Base-by-base conservation (phyloP, 2,113 vertebrate genomes). In the Sinocyclocheilus anshuiensis region DNA sequence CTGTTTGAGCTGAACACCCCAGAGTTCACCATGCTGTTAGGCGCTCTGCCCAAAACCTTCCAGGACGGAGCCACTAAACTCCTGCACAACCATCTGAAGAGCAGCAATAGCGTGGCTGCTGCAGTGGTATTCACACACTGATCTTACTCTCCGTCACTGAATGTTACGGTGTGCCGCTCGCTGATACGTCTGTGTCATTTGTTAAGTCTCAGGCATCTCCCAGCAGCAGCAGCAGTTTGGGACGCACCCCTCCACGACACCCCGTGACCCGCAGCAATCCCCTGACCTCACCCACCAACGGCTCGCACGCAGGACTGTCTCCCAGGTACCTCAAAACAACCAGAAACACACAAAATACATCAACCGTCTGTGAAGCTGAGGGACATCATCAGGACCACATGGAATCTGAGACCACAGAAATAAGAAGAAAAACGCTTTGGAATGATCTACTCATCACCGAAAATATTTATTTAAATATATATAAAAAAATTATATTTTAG, bases 41-140 rank as follows among this genome's bases (percentile, higher is more conserved):
- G 96, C 83, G 97, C 97, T 90, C 94, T 98, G 93, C 97, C 97
- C 93, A 99, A 99, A 96, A 98, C 97, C 86, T 98, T 99, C 93
- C 97, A 99, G 93, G 97, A 98, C 88, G 97, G 97, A 87, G 97
- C 97, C 92, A 99, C 97, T 90, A 98, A 97, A 87, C 96, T 99
- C 86, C 96, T 99, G 84, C 97, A 99, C 92, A 97, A 94, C 91
- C 97, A 99, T 90, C 96, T 99, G 88, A 96, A 96, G 90, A 97
- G 96, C 83, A 95, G 94, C 90, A 95, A 95, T 92, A 95, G 94
- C 86, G 93, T 94, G 86, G 93, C 95, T 33, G 29, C 29, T 92
- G 95, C 95, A 94, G 96, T 95, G 95, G 93, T 93, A 92, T 59
- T 33, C 29, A 12, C 9, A 10, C 50, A 1, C 67, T 36, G 65